Conservation (phyloP, 2,113 vertebrate species). For the Microtus montanus region DNA sequence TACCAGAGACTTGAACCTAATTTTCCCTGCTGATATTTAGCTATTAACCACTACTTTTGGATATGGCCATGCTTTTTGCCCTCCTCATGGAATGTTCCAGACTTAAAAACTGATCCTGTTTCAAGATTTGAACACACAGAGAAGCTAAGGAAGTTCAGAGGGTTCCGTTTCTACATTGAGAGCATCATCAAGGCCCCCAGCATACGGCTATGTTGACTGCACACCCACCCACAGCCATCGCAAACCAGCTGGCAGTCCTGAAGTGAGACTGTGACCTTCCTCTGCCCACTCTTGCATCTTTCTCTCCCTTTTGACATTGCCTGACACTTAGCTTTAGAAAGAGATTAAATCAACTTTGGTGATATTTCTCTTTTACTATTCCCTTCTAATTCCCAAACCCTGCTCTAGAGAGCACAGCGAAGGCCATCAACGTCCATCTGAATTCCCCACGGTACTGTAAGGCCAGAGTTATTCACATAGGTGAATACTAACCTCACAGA, state of each 20-base stretch:
- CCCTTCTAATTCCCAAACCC: background rate
- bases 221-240: rapidly evolving
- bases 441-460: background rate
- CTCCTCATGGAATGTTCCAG: background rate
- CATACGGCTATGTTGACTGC: rapidly evolving
- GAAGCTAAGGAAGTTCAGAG: background rate
- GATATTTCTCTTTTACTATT: background rate
- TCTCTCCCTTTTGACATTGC: background rate
- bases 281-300: background rate
- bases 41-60: background rate
- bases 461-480: too few relatives aligned
- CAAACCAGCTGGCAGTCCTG: background rate
- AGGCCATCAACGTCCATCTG: background rate
- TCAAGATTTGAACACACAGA: background rate
- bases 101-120: background rate
- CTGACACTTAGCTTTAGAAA: background rate
- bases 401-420: rapidly evolving
- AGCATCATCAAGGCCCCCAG: background rate
- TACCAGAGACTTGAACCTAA: background rate
- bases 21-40: background rate
- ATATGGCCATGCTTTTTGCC: background rate
- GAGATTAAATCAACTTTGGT: background rate
- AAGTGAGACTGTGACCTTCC: rapidly evolving
- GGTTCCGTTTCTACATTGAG: background rate
- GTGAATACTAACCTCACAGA: too few relatives aligned